Evolutionary conservation across 1,140 invertebrate species (phyloP), one percentile per base, ranked within the genome.

Genomic region (Pantala flavescens): DNA sequence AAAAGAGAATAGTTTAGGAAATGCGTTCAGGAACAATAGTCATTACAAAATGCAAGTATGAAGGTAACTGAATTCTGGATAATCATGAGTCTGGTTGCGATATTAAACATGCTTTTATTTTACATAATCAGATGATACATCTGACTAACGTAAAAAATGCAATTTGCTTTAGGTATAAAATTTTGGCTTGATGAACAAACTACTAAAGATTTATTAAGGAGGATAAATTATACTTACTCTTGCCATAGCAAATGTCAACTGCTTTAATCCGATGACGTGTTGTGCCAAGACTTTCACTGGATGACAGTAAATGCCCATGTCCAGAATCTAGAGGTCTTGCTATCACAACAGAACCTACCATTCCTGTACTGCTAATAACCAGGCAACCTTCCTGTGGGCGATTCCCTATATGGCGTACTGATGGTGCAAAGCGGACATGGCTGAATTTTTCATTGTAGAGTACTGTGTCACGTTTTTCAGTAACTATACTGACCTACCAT

Each of bases 381-480:
- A 95, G 81, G 78, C 89, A 93, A 0, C 96, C 95, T 80, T 92
- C 92, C 23, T 90, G 84, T 10, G 93, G 88, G 76, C 90, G 87
- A 24, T 93, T 91, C 0, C 94, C 96, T 84, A 96, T 96, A 78
- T 93, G 90, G 79, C 91, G 88, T 0, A 97, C 87, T 0, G 93
- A 93, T 71, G 94, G 92, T 14, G 88, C 86, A 79, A 92, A 91
- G 74, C 90, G 86, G 16, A 90, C 80, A 80, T 92, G 85, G 78
- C 88, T 89, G 80, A 96, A 95, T 81, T 95, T 96, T 63, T 97
- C 96, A 73, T 85, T 88, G 80, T 96, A 96, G 12, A 90, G 87
- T 5, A 87, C 82, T 77, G 86, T 89, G 77, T 96, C 93, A 78
- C 94, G 93, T 81, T 93, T 94, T 24, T 95, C 93, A 9, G 87